Base-by-base conservation (phyloP, 2,113 vertebrate genomes). In the Malurus alboscapulatus region DNA sequence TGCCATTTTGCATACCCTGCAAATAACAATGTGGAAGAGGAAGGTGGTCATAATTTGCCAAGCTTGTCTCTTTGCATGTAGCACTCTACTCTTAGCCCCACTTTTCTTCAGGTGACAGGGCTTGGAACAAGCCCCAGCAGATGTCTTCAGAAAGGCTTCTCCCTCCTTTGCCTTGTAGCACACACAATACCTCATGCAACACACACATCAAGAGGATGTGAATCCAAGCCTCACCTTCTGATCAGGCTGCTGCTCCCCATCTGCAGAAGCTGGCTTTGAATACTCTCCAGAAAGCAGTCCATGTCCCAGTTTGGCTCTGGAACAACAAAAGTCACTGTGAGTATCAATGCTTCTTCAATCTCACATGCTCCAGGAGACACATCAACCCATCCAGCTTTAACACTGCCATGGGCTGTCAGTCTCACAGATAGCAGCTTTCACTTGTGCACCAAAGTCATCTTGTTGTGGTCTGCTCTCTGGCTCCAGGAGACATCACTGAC, bases 221-320 rank as follows among this genome's bases (percentile, higher is more conserved):
- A 54, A 50, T 5, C 34, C 80, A 65, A 47, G 14, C 34, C 69
- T 92, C 95, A 99, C 99, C 97, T 98, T 99, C 94, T 98, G 98
- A 92, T 99, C 99, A 36, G 98, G 87, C 40, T 95, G 98, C 88
- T 98, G 97, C 51, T 99, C 99, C 17, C 95, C 97, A 44, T 99
- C 98, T 61, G 97, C 98, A 15, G 98, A 93, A 50, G 98, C 98
- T 65, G 99, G 99, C 96, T 99, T 99, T 83, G 99, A 99, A 96
- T 99, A 99, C 51, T 99, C 98, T 53, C 99, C 99, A n/a, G 99
- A 99, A 91, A 99, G 97, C 79, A 99, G 96, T 40, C 99, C 99
- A 10, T 99, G 98, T 57, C 99, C 99, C 54, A 99, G 96, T 95
- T 99, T 99, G 93, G 99, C 99, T 97, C 99, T 99, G 97, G 4